These are phyloP conservation scores for Pinctada fucata DNA, from an alignment of 2,888 invertebrate species.

Conservation along the genomic window DNA sequence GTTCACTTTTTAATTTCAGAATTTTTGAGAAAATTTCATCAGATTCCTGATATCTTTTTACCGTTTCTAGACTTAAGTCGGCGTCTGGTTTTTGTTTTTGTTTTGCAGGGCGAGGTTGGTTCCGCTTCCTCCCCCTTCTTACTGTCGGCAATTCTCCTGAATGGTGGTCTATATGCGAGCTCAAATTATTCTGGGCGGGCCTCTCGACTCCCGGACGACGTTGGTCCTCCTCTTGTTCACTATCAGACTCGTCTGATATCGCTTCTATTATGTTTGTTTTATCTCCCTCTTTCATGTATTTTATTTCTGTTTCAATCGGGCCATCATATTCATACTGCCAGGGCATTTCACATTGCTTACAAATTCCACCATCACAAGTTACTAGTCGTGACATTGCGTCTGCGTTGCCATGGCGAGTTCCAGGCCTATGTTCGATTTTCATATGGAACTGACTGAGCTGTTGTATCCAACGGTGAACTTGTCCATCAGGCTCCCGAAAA, in stretches of 20 bases:
- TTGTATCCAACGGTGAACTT: no score
- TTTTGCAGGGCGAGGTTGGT: constrained; percentile 1
- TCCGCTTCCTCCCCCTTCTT: constrained; percentile 18
- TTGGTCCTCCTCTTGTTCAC: background rate
- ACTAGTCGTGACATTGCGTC: constrained; percentile 38
- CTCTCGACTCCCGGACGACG: no score
- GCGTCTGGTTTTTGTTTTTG: background rate
- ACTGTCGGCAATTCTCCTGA: constrained; percentile 1
- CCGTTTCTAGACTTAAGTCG: background rate
- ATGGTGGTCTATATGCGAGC: no score
- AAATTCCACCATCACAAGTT: constrained; percentile 14
- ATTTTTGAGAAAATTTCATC: no score
- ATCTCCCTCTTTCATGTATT: constrained; percentile 11
- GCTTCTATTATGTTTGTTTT: background rate
- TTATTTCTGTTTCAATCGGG: constrained; percentile 17
- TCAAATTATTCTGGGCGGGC: no score
- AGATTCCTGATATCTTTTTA: background rate
- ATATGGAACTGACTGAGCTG: no score
- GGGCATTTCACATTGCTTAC: constrained; percentile 37
- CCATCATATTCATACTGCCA: constrained; percentile 5
- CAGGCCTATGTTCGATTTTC: no score
- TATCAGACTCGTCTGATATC: background rate
- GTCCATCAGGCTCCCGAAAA: no score
- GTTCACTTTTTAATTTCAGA: no score
- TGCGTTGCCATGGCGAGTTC: constrained; percentile 36